Percentiles rank a stretch among this genome's conserved stretches.
These are phyloP conservation scores for Dromaius novaehollandiae DNA, from an alignment of 2,113 vertebrate genomes.

Conservation along the genomic window DNA sequence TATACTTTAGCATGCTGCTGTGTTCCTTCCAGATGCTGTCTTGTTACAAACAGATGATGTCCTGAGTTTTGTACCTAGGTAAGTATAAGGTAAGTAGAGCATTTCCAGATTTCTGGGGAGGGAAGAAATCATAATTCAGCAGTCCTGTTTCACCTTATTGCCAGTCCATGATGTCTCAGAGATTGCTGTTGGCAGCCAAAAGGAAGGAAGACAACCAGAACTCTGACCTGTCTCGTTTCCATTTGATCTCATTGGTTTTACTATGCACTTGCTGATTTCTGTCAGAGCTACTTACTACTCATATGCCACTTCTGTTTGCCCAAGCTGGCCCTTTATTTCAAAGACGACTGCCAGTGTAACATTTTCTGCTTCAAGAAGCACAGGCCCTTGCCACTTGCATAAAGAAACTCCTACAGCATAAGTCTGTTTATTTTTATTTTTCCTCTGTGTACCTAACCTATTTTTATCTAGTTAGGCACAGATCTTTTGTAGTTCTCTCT, in stretches of 20 bases:
- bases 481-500: neutral
- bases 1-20: neutral
- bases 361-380: neutral
- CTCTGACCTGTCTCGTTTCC: neutral
- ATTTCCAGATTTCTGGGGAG: neutral
- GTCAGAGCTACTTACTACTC: neutral
- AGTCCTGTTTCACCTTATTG: neutral
- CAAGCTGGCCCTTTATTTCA: neutral
- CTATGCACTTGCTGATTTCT: neutral
- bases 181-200: neutral
- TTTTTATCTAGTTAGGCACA: constrained; percentile 6
- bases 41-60: neutral
- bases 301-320: neutral
- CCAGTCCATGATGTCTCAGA: neutral
- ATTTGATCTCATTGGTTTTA: neutral
- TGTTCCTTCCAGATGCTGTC: neutral
- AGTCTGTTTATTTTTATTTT: constrained; percentile 1
- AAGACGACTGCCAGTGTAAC: neutral
- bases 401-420: neutral
- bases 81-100: neutral
- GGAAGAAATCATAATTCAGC: neutral
- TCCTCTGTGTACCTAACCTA: neutral
- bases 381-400: neutral
- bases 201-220: neutral
- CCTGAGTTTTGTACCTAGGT: neutral